Evolutionary conservation across 2,888 invertebrate species (phyloP).

Genomic region (Nomada ferruginata): DNA sequence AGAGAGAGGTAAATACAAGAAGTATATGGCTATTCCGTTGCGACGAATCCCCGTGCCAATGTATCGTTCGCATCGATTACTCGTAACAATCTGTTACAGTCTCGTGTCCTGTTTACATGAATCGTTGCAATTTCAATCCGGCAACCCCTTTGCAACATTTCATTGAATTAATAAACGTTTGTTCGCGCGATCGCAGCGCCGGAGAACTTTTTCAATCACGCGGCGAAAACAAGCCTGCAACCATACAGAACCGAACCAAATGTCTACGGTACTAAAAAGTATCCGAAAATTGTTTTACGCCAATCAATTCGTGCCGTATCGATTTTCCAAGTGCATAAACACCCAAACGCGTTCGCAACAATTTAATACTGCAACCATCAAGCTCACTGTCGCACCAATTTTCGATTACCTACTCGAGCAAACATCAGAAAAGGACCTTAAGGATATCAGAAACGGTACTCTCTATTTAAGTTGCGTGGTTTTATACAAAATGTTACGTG

Average conservation of each 20-base stretch:
- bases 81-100: constrained; percentile 3
- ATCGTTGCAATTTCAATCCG: constrained; percentile 1
- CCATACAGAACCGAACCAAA: not conserved
- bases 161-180: constrained; percentile 19
- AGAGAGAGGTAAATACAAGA: not conserved
- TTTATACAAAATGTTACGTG: too few relatives aligned
- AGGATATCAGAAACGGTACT: too few relatives aligned
- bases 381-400: too few relatives aligned
- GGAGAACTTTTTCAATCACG: not conserved
- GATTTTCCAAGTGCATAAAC: not conserved
- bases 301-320: not conserved
- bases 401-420: too few relatives aligned
- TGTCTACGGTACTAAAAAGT: not conserved
- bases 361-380: too few relatives aligned
- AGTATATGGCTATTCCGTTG: not conserved
- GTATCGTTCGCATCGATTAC: not conserved
- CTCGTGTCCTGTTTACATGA: not conserved
- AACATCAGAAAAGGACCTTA: too few relatives aligned
- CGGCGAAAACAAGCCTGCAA: not conserved
- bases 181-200: not conserved
- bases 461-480: too few relatives aligned
- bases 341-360: too few relatives aligned
- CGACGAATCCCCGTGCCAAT: not conserved
- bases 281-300: not conserved
- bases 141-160: not conserved